Percentiles rank a stretch among this genome's conserved stretches.
Conservation (phyloP, 2,888 invertebrate genomes). For the Nomada fucata region DNA sequence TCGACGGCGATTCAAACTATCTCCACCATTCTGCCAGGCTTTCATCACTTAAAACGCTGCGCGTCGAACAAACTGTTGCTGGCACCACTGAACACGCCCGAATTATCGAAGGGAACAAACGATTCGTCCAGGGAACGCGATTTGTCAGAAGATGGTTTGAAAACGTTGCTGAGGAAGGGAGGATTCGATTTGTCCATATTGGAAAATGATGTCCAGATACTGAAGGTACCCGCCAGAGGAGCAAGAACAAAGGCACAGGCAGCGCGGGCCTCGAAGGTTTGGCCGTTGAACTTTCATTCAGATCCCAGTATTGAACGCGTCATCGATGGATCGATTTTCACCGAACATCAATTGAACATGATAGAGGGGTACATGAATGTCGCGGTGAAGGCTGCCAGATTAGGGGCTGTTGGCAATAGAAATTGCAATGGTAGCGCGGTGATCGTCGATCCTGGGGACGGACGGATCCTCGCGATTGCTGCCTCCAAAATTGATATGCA, state of each 20-base stretch:
- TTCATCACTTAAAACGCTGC: conserved; percentile 91
- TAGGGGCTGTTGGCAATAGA: conserved; percentile 71
- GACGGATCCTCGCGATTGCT: conserved; percentile 89
- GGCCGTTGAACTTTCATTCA: conserved; percentile 95
- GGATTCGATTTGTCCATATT: conserved; percentile 85
- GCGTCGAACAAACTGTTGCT: conserved; percentile 87
- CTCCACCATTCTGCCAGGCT: conserved; percentile 86
- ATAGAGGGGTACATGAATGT: conserved; percentile 87
- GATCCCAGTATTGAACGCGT: conserved; percentile 90
- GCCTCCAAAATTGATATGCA: conserved; percentile 86
- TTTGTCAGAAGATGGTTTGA: conserved; percentile 80
- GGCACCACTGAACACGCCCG: conserved; percentile 79
- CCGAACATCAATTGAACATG: conserved; percentile 84
- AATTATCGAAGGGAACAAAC: conserved; percentile 6
- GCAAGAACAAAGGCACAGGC: conserved; percentile 90
- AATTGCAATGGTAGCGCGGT: conserved; percentile 85
- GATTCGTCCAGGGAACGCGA: neutral
- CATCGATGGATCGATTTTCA: conserved; percentile 87
- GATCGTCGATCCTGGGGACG: conserved; percentile 90
- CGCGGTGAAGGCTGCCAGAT: conserved; percentile 85
- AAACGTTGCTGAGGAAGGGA: conserved; percentile 83
- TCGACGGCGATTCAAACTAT: conserved; percentile 88
- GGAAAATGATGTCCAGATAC: conserved; percentile 85
- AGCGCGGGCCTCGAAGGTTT: conserved; percentile 86
- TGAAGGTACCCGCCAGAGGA: conserved; percentile 86